A percentile compares a stretch with the other conserved stretches of the same genome.
These are phyloP conservation scores for Geotrypetes seraphini DNA, from an alignment of 2,797 vertebrate species.

Conservation along the genomic window DNA sequence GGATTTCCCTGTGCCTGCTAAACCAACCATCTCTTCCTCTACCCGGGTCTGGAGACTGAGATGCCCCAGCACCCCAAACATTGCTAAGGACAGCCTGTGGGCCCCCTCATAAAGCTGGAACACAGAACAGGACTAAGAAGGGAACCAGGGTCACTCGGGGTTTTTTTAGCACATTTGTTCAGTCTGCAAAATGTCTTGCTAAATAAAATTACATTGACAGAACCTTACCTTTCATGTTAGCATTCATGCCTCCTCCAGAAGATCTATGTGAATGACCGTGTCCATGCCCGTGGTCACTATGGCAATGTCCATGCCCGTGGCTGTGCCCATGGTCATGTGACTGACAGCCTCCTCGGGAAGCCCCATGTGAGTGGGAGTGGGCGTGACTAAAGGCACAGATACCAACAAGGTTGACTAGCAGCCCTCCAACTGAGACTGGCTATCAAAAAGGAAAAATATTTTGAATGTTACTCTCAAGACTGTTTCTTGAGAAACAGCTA, in stretches of 20 bases:
- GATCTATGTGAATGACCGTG: constrained; percentile 69
- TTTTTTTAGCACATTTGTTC: no score
- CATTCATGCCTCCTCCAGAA: constrained; percentile 80
- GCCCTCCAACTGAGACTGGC: constrained; percentile 90
- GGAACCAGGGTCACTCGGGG: no score
- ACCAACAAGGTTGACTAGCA: constrained; percentile 92
- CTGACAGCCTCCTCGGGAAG: constrained; percentile 63
- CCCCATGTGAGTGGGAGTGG: constrained; percentile 73
- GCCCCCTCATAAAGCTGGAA: no score
- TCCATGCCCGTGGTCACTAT: constrained; percentile 58
- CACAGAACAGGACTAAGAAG: no score
- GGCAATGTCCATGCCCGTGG: constrained; percentile 48
- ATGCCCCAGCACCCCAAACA: no score
- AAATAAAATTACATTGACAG: no score
- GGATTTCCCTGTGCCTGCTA: no score
- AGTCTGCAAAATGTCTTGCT: no score
- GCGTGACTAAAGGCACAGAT: constrained; percentile 96
- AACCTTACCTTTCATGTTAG: constrained; percentile 95
- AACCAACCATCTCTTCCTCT: no score
- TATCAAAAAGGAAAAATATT: constrained; percentile 42
- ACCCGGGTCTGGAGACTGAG: no score
- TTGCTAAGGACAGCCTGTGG: no score
- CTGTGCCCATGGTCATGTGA: constrained; percentile 64
- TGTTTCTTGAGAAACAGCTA: not conserved
- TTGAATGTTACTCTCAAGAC: constrained; percentile 5